Evolutionary conservation across 2,113 vertebrate species (phyloP).

Genomic region (Butorides virescens): DNA sequence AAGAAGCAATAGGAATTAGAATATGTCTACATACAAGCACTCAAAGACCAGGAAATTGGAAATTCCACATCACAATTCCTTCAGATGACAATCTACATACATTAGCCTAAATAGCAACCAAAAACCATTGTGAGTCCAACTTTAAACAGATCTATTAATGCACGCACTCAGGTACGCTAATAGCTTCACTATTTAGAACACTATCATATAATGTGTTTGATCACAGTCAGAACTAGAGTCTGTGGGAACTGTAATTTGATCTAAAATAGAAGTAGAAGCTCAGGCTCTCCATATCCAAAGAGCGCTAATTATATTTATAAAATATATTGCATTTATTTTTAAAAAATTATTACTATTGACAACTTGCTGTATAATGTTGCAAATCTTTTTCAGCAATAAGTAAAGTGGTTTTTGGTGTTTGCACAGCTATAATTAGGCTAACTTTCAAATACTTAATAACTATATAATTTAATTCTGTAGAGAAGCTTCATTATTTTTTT

Average conservation of each 20-base stretch:
- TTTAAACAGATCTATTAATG: neutral
- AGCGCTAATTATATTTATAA: neutral
- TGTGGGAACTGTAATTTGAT: neutral
- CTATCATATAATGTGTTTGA: accelerated
- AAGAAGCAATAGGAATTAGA: neutral
- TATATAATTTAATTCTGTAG: neutral
- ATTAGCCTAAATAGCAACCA: neutral
- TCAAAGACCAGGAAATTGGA: neutral
- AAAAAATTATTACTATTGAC: neutral
- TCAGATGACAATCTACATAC: neutral
- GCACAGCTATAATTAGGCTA: neutral
- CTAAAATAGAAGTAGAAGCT: neutral
- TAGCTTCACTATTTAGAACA: neutral
- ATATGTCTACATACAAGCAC: neutral
- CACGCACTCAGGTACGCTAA: neutral
- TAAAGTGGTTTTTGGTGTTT: neutral
- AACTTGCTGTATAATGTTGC: neutral
- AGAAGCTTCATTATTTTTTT: neutral
- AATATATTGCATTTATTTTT: neutral
- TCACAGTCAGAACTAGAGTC: neutral
- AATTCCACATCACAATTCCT: neutral
- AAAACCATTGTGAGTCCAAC: neutral
- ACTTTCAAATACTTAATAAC: neutral
- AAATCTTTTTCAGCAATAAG: neutral
- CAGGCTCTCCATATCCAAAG: neutral